phyloP scores from a whole-genome alignment of 2,797 vertebrate genomes.

The Cheirogaleus major region DNA sequence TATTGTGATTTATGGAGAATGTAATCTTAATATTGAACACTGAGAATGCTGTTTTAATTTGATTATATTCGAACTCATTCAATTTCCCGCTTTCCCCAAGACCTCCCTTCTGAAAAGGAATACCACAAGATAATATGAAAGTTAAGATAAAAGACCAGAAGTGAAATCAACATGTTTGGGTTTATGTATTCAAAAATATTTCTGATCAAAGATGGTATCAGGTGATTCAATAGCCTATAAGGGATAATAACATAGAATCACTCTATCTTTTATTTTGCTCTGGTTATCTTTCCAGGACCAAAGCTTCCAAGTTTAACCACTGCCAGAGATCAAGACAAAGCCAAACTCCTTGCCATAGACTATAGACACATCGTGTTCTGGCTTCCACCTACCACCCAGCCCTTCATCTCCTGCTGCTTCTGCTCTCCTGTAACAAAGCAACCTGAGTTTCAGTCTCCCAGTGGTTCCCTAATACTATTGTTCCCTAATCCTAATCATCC shows the following conservation, averaged over 20 bases:
- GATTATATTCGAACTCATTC: not conserved
- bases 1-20: not conserved
- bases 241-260: not conserved
- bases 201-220: not conserved
- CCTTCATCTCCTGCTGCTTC: not conserved
- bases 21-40: not conserved
- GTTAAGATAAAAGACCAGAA: not conserved
- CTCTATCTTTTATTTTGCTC: not conserved
- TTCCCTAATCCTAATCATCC: not conserved
- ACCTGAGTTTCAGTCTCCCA: not conserved
- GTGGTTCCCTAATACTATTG: not conserved
- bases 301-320: not conserved
- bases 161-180: not conserved
- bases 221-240: not conserved
- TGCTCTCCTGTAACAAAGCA: not conserved
- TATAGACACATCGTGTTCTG: not conserved
- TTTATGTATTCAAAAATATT: not conserved
- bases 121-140: not conserved
- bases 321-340: not conserved
- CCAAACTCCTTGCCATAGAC: not conserved
- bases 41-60: not conserved
- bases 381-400: not conserved
- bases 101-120: not conserved
- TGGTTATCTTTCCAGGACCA: not conserved
- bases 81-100: not conserved